phyloP scores from a whole-genome alignment of 2,113 vertebrate species.

The Scartelaos histophorus region DNA sequence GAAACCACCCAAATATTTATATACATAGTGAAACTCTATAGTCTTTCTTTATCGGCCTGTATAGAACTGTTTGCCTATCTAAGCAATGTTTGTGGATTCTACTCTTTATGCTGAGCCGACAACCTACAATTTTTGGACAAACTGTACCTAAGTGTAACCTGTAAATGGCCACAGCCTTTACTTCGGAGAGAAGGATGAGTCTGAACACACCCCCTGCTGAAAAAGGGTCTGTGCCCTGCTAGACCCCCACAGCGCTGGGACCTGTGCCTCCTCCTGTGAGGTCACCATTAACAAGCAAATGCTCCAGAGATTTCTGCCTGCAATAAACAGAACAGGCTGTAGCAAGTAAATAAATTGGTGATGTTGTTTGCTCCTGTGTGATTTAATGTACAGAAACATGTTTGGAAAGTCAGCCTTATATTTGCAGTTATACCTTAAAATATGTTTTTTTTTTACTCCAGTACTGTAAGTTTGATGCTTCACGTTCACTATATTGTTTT shows the following conservation, averaged over 20 bases:
- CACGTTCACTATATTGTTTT: too few species aligned
- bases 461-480: too few species aligned
- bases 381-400: too few species aligned
- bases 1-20: background rate
- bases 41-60: background rate
- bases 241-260: background rate
- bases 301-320: background rate
- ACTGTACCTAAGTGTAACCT: background rate
- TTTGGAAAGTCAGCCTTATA: background rate
- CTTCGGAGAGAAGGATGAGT: background rate
- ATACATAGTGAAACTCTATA: background rate
- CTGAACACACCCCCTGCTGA: background rate
- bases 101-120: background rate
- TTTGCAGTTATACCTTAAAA: too few species aligned
- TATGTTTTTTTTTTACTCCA: too few species aligned
- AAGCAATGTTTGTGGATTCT: background rate
- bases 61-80: background rate
- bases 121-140: background rate
- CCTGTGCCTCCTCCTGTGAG: constrained; percentile 1
- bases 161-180: background rate
- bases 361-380: background rate
- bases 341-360: background rate
- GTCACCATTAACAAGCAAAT: constrained; percentile 5
- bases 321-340: background rate
- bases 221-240: constrained; percentile 1